Percentiles rank a stretch among this genome's conserved stretches.
Evolutionary conservation across 1,140 invertebrate genomes (phyloP).

Genomic region (Bombus soroeensis): DNA sequence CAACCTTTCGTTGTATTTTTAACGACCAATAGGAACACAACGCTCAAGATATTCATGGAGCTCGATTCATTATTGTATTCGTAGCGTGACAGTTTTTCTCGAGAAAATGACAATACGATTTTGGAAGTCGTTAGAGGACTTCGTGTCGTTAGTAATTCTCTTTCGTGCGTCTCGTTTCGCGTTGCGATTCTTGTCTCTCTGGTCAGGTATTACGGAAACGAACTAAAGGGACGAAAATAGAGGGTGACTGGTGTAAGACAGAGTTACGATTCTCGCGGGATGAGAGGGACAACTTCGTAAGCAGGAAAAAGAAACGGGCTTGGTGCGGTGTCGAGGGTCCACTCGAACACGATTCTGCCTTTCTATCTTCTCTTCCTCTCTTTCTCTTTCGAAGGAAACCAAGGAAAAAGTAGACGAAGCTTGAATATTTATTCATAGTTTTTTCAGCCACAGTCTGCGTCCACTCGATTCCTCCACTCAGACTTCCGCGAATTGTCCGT

Average conservation of each 20-base stretch:
- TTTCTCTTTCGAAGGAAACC: neutral
- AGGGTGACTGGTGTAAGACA: constrained; percentile 9
- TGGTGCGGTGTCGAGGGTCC: constrained; percentile 46
- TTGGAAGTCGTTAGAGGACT: neutral
- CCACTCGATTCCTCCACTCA: constrained; percentile 53
- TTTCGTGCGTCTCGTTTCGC: neutral
- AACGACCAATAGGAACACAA: neutral
- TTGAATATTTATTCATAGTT: constrained; percentile 67
- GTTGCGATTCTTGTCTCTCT: neutral
- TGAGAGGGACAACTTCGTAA: constrained; percentile 21
- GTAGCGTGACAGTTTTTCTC: neutral
- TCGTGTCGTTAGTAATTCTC: constrained; percentile 25
- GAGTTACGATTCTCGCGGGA: constrained; percentile 51
- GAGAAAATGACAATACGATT: neutral
- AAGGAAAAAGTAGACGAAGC: constrained; percentile 23
- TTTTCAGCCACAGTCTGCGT: constrained; percentile 14
- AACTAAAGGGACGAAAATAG: constrained; percentile 5
- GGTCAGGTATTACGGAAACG: neutral
- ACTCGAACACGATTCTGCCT: constrained; percentile 35
- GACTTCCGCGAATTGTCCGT: constrained; percentile 35
- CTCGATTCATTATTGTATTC: neutral
- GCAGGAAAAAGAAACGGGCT: constrained; percentile 44
- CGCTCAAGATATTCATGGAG: neutral
- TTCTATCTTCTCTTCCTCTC: neutral
- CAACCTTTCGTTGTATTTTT: no score